These are phyloP conservation scores for Arctia plantaginis DNA, from an alignment of 2,888 invertebrate species.

Conservation along the genomic window DNA sequence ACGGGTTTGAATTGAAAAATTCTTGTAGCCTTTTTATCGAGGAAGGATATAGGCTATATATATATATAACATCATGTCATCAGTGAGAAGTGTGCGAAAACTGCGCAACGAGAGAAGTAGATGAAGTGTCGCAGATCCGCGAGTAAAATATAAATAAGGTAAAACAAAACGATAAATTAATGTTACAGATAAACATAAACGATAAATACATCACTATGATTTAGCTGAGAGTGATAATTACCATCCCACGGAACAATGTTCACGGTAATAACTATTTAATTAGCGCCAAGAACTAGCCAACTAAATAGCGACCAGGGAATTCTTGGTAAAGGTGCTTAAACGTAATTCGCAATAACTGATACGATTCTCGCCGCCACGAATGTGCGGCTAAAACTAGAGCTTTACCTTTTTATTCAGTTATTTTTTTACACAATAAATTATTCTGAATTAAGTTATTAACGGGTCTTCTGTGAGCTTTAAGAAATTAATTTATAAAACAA, in stretches of 20 bases:
- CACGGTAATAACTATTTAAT: slow-evolving; percentile 42
- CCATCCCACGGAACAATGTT: slow-evolving; percentile 21
- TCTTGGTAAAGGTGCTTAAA: slow-evolving; percentile 23
- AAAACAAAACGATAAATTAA: neutral
- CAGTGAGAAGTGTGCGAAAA: too few relatives aligned
- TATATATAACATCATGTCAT: too few relatives aligned
- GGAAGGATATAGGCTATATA: too few relatives aligned
- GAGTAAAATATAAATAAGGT: too few relatives aligned
- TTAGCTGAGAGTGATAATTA: slow-evolving; percentile 14
- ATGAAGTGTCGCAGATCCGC: too few relatives aligned
- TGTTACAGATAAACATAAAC: neutral
- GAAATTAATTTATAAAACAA: neutral
- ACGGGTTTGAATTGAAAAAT: too few relatives aligned
- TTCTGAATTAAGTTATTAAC: neutral
- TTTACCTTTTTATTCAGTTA: slow-evolving; percentile 11
- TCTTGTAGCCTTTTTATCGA: too few relatives aligned
- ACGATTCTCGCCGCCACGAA: slow-evolving; percentile 22
- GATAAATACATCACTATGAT: neutral
- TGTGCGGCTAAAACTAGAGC: slow-evolving; percentile 23
- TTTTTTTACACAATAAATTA: neutral
- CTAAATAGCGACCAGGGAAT: slow-evolving; percentile 20
- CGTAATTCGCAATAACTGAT: slow-evolving; percentile 38
- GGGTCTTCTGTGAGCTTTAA: neutral
- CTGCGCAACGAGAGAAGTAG: too few relatives aligned
- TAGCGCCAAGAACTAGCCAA: slow-evolving; percentile 30